Conservation (phyloP, 2,888 invertebrate species). For the Agapetus fuscipes region DNA sequence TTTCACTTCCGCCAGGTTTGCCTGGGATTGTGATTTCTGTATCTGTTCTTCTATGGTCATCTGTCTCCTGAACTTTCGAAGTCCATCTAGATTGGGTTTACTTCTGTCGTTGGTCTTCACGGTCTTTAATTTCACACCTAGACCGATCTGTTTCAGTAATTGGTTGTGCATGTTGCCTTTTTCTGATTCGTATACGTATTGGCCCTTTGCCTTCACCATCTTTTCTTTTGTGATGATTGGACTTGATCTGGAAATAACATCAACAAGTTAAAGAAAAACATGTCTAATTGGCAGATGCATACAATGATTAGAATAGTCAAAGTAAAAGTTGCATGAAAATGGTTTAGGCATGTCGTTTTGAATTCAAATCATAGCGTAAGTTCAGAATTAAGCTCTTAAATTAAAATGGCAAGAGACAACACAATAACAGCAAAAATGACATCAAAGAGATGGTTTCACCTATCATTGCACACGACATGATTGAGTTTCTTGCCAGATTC, state of each 20-base stretch:
- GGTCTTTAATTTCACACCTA: conserved; percentile 65
- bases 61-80: conserved; percentile 79
- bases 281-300: not conserved
- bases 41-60: conserved; percentile 86
- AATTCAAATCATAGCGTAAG: too few relatives aligned
- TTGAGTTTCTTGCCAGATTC: conserved; percentile 68
- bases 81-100: conserved; percentile 71
- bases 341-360: too few relatives aligned
- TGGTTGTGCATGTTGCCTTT: conserved; percentile 71
- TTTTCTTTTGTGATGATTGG: conserved; percentile 48
- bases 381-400: too few relatives aligned
- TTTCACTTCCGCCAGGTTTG: conserved; percentile 43
- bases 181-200: conserved; percentile 84
- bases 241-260: conserved; percentile 40
- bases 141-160: conserved; percentile 70
- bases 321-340: too few relatives aligned
- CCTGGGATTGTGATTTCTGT: conserved; percentile 69
- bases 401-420: too few relatives aligned
- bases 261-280: not conserved
- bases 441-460: too few relatives aligned
- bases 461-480: conserved; percentile 78
- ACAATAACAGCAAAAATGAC: too few relatives aligned
- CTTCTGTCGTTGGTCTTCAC: conserved; percentile 79
- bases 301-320: too few relatives aligned
- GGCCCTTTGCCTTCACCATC: conserved; percentile 60